Conservation (phyloP, 23 tunicate species). For the Styela clava region DNA sequence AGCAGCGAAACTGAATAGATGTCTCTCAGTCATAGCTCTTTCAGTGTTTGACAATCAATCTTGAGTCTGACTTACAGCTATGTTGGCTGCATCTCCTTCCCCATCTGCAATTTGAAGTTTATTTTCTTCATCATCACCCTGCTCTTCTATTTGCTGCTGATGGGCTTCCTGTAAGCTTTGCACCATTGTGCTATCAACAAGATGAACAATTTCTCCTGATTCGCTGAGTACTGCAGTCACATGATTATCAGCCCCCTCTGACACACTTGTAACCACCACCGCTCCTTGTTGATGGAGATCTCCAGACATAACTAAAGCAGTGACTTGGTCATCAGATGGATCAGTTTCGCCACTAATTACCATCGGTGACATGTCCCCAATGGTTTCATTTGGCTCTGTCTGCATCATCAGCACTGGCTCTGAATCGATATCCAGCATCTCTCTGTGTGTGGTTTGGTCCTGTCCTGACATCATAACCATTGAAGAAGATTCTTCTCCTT, state of each 20-base stretch:
- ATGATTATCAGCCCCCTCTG: neutral
- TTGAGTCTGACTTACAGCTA: neutral
- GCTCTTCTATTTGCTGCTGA: neutral
- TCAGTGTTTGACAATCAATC: neutral
- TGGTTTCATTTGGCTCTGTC: neutral
- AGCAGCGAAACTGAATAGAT: no score
- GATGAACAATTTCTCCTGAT: conserved; percentile 30
- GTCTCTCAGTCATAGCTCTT: no score
- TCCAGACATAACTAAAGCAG: neutral
- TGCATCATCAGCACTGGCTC: conserved; percentile 13
- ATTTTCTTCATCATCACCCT: conserved; percentile 10
- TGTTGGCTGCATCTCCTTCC: neutral
- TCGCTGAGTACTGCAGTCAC: conserved; percentile 23
- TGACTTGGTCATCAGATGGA: neutral
- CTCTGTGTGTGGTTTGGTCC: neutral
- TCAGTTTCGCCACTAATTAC: neutral
- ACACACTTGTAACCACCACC: neutral
- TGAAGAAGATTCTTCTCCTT: neutral
- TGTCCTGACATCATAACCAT: neutral
- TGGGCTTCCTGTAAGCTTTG: neutral
- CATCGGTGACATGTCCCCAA: neutral
- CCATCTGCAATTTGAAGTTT: conserved; percentile 19
- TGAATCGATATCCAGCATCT: neutral
- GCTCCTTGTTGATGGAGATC: neutral
- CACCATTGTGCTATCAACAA: conserved; percentile 12